Conservation (phyloP, 2,797 vertebrate genomes). For the Tolypeutes matacus region DNA sequence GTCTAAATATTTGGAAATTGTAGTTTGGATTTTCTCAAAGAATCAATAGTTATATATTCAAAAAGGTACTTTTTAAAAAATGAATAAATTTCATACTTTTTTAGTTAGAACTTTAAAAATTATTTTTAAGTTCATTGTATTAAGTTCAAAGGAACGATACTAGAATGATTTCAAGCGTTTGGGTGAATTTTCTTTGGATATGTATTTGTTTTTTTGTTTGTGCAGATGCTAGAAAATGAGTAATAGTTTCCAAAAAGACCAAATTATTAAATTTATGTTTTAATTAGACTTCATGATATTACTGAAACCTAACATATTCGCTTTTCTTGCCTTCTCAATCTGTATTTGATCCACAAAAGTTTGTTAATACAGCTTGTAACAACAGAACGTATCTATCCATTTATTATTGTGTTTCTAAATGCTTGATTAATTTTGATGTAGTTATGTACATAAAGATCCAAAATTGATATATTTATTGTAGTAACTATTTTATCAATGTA, state of each 20-base stretch:
- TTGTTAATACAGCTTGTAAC: not conserved
- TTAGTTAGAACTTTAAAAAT: not conserved
- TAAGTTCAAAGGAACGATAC: not conserved
- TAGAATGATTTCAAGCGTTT: not conserved
- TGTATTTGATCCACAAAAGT: not conserved
- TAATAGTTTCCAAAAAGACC: not conserved
- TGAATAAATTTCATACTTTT: not conserved
- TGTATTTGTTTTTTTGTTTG: not conserved
- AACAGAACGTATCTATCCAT: not conserved
- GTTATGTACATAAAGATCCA: not conserved
- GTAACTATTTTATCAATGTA: not conserved
- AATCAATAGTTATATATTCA: not conserved
- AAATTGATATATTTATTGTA: not conserved
- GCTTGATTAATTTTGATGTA: not conserved
- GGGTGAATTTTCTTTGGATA: not conserved
- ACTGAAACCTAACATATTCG: not conserved
- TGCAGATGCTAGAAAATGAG: not conserved
- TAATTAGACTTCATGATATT: not conserved
- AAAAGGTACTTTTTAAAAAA: not conserved
- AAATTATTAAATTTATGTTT: not conserved
- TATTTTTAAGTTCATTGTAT: not conserved
- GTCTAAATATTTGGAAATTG: constrained; percentile 5
- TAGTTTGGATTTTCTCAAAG: not conserved
- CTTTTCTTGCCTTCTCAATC: not conserved
- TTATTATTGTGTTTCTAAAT: not conserved